Base-by-base conservation (phyloP, 2,113 vertebrate species). In the Sporophila hypoxantha region DNA sequence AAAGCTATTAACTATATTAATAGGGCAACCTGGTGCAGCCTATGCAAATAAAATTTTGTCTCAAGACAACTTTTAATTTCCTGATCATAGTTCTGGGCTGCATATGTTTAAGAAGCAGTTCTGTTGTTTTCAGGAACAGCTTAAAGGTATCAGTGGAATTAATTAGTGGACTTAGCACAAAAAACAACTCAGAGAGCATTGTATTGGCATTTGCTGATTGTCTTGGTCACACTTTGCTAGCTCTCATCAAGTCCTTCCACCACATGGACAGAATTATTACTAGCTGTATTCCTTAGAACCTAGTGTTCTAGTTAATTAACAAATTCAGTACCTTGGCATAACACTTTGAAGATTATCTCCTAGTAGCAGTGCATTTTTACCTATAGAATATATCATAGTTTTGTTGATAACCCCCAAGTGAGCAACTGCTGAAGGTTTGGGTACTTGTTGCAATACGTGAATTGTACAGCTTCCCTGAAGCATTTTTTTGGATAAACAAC, bases 281-380 rank as follows among this genome's bases (percentile, higher is more conserved):
- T 39, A 82, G 12, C 8, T 75, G 14, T 49, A 68, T 49, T 87
- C 29, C 18, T 57, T 65, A 76, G 50, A 71, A 87, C 2, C 2
- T 7, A 57, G 3, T 27, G 18, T 68, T 7, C 59, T 73, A 39
- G 41, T 67, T 67, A 80, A 64, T 55, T 21, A 56, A 50, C 27
- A 76, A 42, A 26, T 67, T 77, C 9, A 12, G 3, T 57, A 44
- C 47, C 36, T 32, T 47, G 14, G 5, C 14, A 44, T 68, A 49
- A 53, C 11, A 36, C 17, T 36, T 67, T 8, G 8, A 53, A 81
- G 2, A 1, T 49, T 64, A 18, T 75, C 20, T 78, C 0, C 0
- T 49, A 36, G 12, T 22, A 77, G 27, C 21, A 22, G 20, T 36
- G 10, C 19, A 23, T 61, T 85, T 90, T 79, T 27, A 68, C 20